Evolutionary conservation across 2,797 vertebrate species (phyloP).

Genomic region (Octomys mimax): DNA sequence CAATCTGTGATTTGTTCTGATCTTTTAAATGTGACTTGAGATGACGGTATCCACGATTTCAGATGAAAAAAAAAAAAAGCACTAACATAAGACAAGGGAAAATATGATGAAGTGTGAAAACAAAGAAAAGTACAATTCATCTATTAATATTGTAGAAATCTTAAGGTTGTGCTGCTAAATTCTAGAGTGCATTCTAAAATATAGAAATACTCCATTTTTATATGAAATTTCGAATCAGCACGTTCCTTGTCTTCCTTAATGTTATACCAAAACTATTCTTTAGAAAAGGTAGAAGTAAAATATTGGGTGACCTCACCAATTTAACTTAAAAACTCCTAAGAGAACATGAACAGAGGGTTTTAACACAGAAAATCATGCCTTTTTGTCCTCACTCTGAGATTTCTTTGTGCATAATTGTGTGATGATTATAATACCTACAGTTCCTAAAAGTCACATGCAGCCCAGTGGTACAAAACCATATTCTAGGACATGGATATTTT

Average conservation of each 20-base stretch:
- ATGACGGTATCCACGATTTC: conserved; percentile 53
- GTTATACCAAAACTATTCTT: conserved; percentile 7
- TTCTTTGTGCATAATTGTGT: background rate
- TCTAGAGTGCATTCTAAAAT: conserved; percentile 35
- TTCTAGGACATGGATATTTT: conserved; percentile 20
- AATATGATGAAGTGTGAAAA: conserved; percentile 43
- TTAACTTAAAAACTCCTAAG: conserved; percentile 44
- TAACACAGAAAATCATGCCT: background rate
- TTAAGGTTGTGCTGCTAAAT: conserved; percentile 29
- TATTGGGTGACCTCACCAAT: conserved; percentile 7
- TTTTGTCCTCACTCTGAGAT: conserved; percentile 49
- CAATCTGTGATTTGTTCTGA: conserved; percentile 77
- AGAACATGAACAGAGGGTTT: background rate
- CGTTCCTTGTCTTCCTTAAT: conserved; percentile 6
- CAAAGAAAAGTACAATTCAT: conserved; percentile 44
- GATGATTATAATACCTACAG: background rate
- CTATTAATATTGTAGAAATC: conserved; percentile 44
- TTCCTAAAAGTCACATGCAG: conserved; percentile 26
- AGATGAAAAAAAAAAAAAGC: background rate
- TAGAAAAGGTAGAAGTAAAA: conserved; percentile 55
- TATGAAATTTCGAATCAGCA: conserved; percentile 48
- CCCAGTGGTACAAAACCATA: background rate
- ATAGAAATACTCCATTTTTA: conserved; percentile 45
- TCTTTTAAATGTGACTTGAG: conserved; percentile 73
- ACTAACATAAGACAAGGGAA: conserved; percentile 36